Evolutionary conservation across 2,888 invertebrate genomes (phyloP), one percentile per base, ranked within the genome.

Genomic region (Beris morrisii): DNA sequence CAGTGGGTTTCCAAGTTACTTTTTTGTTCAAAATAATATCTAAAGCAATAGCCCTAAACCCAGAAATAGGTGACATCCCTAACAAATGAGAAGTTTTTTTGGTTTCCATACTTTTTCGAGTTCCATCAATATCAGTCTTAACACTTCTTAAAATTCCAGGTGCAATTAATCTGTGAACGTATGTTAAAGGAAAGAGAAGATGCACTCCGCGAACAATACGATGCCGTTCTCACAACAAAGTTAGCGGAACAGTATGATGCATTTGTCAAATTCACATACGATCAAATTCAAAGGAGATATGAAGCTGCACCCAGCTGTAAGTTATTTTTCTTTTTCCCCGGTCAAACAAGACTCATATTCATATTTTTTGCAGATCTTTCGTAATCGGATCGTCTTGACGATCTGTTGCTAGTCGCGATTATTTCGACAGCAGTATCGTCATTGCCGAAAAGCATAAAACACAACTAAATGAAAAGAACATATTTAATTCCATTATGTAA

Each of bases 171-270:
- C 77, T 98, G 98, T 83, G 97, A 97, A 83, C 88, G 96, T 75
- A 92, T 98, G 92, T 86, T 98, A 67, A 92, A 93, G 79, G 97
- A 99, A 76, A 91, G 96, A 74, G 98, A 98, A 83, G 88, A 89
- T 71, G 91, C 95, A 77, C 88, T 99, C 73, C 88, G 95, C 78
- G 91, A 93, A 78, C 95, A 97, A 82, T 98, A 97, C 80, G 96
- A 98, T 82, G 87, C 90, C 71, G 95, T 95, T 74, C 86, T 99
- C 75, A 92, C 90, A 79, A 87, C 87, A 79, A 97, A 97, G 83
- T 87, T 99, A 73, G 93, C 96, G 69, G 98, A 99, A 84, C 97
- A 98, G 83, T 98, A 98, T 79, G 97, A 98, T 82, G 94, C 97
- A 77, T 99, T 98, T 82, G 95, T 97, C 70, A 95, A 95, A 83